Evolutionary conservation across 2,888 invertebrate genomes (phyloP).

Genomic region (Gastrophysa polygoni): DNA sequence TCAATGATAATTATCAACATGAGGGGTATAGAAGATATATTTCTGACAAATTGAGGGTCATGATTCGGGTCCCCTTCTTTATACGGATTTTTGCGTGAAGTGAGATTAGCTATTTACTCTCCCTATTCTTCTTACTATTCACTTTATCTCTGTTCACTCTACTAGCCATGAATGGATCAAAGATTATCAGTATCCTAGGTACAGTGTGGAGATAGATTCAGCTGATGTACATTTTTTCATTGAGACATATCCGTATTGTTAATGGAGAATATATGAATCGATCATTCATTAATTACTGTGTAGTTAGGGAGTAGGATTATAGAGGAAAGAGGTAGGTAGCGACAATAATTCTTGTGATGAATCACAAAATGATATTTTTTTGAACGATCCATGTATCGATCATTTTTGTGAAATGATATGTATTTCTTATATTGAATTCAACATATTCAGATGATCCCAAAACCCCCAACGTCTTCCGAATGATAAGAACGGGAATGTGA

Average conservation of each 20-base stretch:
- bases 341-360: constrained; percentile 6
- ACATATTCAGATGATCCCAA: constrained; percentile 30
- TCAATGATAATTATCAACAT: too few species aligned
- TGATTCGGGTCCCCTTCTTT: too few species aligned
- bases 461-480: constrained; percentile 49
- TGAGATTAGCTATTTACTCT: too few species aligned
- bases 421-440: too few species aligned
- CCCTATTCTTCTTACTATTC: too few species aligned
- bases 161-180: background rate
- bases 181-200: background rate
- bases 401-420: too few species aligned
- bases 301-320: background rate
- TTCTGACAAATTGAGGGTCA: too few species aligned
- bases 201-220: background rate
- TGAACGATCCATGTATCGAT: background rate
- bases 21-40: too few species aligned
- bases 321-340: background rate
- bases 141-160: too few species aligned
- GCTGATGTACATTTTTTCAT: background rate
- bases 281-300: background rate
- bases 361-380: background rate
- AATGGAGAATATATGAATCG: background rate
- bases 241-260: background rate
- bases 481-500: too few species aligned
- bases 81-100: too few species aligned